A percentile compares a stretch with the other conserved stretches of the same genome.
These are phyloP conservation scores for Chloropsis cyanopogon DNA, from an alignment of 2,113 vertebrate genomes.

Conservation along the genomic window DNA sequence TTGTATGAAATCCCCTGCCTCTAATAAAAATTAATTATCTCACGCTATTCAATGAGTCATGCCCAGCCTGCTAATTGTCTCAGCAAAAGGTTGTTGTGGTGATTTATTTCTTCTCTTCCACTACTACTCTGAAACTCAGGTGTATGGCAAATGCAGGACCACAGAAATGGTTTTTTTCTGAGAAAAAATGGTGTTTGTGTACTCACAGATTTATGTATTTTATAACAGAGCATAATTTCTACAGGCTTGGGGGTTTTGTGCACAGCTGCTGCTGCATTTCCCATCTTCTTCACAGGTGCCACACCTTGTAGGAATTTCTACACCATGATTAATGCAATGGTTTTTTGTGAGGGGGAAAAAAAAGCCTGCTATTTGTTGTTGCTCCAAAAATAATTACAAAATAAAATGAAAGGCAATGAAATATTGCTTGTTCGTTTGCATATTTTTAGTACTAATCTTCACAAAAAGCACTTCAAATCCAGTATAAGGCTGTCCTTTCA, in stretches of 20 bases:
- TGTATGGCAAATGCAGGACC: neutral
- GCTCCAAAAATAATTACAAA: neutral
- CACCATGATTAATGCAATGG: neutral
- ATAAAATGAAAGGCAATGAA: neutral
- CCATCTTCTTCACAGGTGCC: neutral
- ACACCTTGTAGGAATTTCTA: neutral
- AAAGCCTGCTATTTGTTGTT: neutral
- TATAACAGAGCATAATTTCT: neutral
- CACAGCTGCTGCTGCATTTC: neutral
- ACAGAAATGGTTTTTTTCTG: neutral
- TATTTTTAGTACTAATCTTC: neutral
- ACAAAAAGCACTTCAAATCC: neutral
- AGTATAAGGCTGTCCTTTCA: neutral
- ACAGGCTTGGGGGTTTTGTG: neutral
- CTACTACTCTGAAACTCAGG: constrained; percentile 11
- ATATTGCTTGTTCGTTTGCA: neutral
- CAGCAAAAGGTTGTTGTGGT: constrained; percentile 41
- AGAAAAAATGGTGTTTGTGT: neutral
- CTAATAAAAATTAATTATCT: constrained; percentile 58
- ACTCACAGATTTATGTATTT: neutral
- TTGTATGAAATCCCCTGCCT: constrained; percentile 11
- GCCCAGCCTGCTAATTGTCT: constrained; percentile 45
- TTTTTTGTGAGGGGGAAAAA: neutral
- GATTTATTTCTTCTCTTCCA: constrained; percentile 38
- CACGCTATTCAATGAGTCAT: neutral